phyloP scores from a whole-genome alignment of 2,888 invertebrate genomes.

The Agrenia bidenticulata region DNA sequence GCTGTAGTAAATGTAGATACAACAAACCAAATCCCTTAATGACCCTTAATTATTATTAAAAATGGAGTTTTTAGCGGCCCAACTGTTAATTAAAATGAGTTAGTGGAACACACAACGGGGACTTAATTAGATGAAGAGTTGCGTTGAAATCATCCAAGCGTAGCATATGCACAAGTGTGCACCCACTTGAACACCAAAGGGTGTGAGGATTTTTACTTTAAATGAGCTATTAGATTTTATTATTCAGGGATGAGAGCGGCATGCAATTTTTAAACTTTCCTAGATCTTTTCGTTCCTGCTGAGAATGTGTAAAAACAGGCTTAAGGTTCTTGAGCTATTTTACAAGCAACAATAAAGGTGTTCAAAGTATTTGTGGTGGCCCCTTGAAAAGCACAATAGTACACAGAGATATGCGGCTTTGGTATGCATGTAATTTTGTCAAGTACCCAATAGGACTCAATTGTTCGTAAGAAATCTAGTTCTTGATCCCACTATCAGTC shows the following conservation, averaged over 20 bases:
- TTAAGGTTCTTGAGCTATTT: too few relatives aligned
- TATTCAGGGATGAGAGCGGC: too few relatives aligned
- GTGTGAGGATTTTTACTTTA: too few relatives aligned
- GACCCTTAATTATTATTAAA: constrained; percentile 14
- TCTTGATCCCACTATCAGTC: constrained; percentile 9
- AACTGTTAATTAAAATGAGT: constrained; percentile 20
- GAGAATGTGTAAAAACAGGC: too few relatives aligned
- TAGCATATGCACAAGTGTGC: too few relatives aligned
- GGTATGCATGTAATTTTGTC: background rate
- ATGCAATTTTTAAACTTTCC: too few relatives aligned
- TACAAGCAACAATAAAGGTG: too few relatives aligned
- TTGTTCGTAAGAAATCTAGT: background rate
- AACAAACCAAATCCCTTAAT: constrained; percentile 21
- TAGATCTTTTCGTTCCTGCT: too few relatives aligned
- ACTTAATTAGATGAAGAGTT: constrained; percentile 11
- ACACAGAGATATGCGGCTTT: background rate
- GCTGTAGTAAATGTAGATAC: background rate
- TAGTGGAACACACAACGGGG: constrained; percentile 3
- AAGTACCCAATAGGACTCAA: background rate
- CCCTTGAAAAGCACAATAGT: too few relatives aligned
- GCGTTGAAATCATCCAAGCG: background rate
- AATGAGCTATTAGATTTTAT: too few relatives aligned
- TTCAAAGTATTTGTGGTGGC: too few relatives aligned
- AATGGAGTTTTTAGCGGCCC: constrained; percentile 10
- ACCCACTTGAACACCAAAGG: too few relatives aligned